phyloP scores from a whole-genome alignment of 2,888 invertebrate genomes.

The Microctonus brassicae region DNA sequence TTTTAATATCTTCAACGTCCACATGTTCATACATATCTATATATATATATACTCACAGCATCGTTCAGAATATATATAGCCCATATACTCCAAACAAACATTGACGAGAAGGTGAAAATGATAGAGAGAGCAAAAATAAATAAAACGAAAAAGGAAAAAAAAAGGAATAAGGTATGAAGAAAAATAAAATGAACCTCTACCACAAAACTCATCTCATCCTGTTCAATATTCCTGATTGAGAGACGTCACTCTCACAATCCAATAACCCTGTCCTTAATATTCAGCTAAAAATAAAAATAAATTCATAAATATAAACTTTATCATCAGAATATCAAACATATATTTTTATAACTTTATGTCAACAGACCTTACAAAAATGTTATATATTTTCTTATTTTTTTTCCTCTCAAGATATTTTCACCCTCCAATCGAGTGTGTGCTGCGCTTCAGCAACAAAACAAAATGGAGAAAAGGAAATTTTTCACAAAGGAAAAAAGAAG shows the following conservation, averaged over 20 bases:
- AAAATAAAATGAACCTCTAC: background rate
- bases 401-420: background rate
- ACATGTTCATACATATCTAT: background rate
- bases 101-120: background rate
- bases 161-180: background rate
- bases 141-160: background rate
- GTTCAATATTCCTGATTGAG: constrained; percentile 17
- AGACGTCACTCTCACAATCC: constrained; percentile 12
- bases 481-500: background rate
- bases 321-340: background rate
- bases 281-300: background rate
- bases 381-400: background rate
- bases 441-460: background rate
- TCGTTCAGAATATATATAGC: no score
- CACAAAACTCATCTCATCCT: constrained; percentile 12
- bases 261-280: constrained; percentile 21
- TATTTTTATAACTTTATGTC: background rate
- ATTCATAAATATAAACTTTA: background rate
- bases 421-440: background rate
- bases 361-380: background rate
- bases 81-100: background rate
- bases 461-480: background rate
- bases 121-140: background rate
- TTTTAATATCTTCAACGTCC: constrained; percentile 12
- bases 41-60: no score